Evolutionary conservation across 2,113 vertebrate species (phyloP), one percentile per base, ranked within the genome.

Genomic region (Platichthys flesus): DNA sequence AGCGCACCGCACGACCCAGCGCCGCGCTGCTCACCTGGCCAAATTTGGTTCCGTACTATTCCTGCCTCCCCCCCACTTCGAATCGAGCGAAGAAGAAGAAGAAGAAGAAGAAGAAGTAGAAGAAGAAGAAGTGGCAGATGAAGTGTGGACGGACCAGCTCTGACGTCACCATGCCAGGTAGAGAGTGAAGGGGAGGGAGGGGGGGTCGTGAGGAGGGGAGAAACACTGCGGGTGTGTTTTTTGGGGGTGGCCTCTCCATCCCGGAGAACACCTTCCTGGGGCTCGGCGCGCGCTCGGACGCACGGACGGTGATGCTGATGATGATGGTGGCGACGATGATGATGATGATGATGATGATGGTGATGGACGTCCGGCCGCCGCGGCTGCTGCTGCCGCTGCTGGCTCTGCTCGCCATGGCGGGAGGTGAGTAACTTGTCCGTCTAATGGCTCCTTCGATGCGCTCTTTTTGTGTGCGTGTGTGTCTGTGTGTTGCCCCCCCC

Each of bases 371-470:
- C 75, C 57, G 90, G 88, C 87, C 76, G 74, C 89, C 75, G 79
- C 86, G 90, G 88, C 87, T 74, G 74, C 89, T 77, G 81, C 87
- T 86, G 87, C 85, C 91, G 84, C 85, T 91, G 82, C 75, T 94
- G 78, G 89, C 81, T 67, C 79, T 95, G 67, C 90, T 95, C 93
- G 91, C 93, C 92, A 92, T 92, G 85, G 91, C 87, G 73, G 86
- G 92, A 92, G 92, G 94, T 95, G 89, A 95, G 94, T 92, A 83
- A 85, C 74, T 80, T 78, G 60, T 82, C 73, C 64, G 57, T 62
- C 31, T 70, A 74, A 83, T 60, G 81, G 57, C 74, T 89, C 71
- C 79, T 70, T 88, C 75, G 79, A 83, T 62, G 79, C 70, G 65
- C 79, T 49, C 59, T 63, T 72, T 52, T 24, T 14, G 20, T 62